Evolutionary conservation across 92 coral and sea anemone species (phyloP).

Genomic region (Isaurus tuberculatus): DNA sequence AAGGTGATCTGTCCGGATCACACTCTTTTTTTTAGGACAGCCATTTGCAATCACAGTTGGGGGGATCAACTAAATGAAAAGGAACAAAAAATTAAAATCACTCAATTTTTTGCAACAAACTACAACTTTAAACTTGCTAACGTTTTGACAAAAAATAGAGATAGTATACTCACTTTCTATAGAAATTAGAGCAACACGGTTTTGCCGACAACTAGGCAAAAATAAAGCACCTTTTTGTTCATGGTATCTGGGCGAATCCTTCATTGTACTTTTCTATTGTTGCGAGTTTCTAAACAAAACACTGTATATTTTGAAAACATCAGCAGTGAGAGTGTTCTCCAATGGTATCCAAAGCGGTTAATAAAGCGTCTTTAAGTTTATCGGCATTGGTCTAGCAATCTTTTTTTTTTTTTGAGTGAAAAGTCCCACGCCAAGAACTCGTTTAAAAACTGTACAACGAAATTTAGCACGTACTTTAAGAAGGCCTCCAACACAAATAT

Average conservation of each 20-base stretch:
- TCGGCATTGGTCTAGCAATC: neutral
- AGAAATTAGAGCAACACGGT: neutral
- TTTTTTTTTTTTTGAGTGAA: neutral
- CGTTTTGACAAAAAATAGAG: neutral
- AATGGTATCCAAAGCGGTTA: neutral
- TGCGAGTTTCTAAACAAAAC: neutral
- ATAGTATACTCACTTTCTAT: neutral
- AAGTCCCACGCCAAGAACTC: neutral
- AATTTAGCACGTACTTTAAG: neutral
- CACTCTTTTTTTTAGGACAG: no score
- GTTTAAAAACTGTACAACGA: neutral
- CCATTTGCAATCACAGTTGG: neutral
- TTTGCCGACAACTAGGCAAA: slow-evolving; percentile 4
- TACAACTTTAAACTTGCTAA: neutral
- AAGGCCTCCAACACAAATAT: neutral
- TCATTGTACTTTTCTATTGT: neutral
- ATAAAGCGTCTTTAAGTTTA: neutral
- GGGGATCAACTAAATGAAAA: neutral
- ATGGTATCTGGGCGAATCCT: neutral
- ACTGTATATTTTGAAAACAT: neutral
- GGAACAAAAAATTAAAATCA: neutral
- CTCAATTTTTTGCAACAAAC: neutral
- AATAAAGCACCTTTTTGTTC: neutral
- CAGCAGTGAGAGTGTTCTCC: neutral
- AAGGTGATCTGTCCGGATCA: no score